Base-by-base conservation (phyloP, 2,113 vertebrate species). In the Trogon surrucura region DNA sequence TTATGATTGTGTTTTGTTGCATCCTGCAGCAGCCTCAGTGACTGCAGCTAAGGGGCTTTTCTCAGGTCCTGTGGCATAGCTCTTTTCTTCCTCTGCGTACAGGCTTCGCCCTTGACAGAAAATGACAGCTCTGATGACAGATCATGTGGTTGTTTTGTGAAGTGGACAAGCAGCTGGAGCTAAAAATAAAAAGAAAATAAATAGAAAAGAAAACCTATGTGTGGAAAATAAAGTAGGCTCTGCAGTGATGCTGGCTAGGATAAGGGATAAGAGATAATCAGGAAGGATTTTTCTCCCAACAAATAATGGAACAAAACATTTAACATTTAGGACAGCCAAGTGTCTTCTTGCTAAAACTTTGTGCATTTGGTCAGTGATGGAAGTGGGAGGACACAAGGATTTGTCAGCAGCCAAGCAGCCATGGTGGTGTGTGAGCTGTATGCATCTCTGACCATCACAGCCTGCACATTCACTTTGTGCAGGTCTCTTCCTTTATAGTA, bases 91-190 rank as follows among this genome's bases (percentile, higher is more conserved):
- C 61, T 61, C 84, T 74, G 61, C 2, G 5, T 61, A 47, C 13
- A 84, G 66, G 25, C 95, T 94, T 94, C 3, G 2, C 89, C 36
- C 80, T 92, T 95, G 88, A 94, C 77, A 89, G 83, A 87, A 96
- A 91, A 94, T 86, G 92, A 88, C 95, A 95, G 85, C 72, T 96
- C 30, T 87, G 66, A 62, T 94, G 95, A 82, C 78, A 93, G 95
- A 88, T 94, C 65, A 51, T 87, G 83, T 89, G 90, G 60, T 80
- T 91, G 61, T 86, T 95, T 89, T 96, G 85, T 91, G 88, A 85
- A 95, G 66, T 81, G 92, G 91, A 91, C 88, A 94, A 94, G 87
- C 83, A 95, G 51, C 80, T 94, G 80, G 91, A 94, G 70, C 83
- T 96, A 94, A 92, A 95, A 96, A 93, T 73, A 85, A 80, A 54